phyloP scores from a whole-genome alignment of 2,797 vertebrate species.

The Eulemur albifrons region DNA sequence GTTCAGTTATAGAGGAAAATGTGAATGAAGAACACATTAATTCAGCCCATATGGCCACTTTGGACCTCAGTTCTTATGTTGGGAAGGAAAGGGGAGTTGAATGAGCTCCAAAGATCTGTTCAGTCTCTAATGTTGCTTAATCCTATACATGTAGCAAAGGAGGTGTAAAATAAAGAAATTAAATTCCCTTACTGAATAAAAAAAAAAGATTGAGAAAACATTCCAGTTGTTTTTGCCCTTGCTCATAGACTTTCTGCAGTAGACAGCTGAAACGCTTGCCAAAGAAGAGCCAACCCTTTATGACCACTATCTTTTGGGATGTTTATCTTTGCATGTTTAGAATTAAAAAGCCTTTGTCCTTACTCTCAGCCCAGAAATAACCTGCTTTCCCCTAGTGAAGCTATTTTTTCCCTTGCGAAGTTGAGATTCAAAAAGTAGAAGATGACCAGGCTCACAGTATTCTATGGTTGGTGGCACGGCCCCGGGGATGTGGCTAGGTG shows the following conservation, averaged over 20 bases:
- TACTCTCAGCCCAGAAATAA: constrained; percentile 31
- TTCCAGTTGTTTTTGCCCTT: background rate
- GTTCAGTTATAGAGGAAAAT: background rate
- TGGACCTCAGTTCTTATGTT: background rate
- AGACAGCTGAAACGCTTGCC: background rate
- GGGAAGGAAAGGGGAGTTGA: background rate
- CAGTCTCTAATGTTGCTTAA: background rate
- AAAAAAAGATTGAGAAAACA: background rate
- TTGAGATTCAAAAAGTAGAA: background rate
- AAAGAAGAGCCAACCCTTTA: background rate
- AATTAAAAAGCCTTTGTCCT: background rate
- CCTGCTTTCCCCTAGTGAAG: background rate
- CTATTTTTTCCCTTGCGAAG: background rate
- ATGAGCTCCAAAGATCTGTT: background rate
- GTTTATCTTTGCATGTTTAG: constrained; percentile 28
- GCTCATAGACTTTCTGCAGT: background rate
- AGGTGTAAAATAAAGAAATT: background rate
- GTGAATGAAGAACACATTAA: background rate
- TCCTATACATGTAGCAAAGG: background rate
- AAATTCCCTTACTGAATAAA: background rate
- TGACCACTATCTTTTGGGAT: background rate
- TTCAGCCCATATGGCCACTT: background rate
- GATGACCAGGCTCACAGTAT: background rate
- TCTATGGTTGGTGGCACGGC: background rate
- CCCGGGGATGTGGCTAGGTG: background rate